These are phyloP conservation scores for Ophion ellenae DNA, from an alignment of 2,888 invertebrate species.

Conservation along the genomic window DNA sequence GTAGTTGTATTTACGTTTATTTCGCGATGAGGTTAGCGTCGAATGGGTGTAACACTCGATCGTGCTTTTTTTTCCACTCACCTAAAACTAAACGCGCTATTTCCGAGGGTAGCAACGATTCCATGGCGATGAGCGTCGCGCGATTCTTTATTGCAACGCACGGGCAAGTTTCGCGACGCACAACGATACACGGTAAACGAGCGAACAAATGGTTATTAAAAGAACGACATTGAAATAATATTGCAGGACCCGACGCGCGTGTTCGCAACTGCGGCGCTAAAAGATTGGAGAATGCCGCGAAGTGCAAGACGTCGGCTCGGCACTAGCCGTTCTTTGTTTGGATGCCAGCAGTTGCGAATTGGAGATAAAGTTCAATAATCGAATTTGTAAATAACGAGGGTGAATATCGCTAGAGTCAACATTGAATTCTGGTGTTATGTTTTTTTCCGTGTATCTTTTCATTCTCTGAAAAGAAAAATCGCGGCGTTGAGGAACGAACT, in stretches of 20 bases:
- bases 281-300: background rate
- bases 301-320: slow-evolving; percentile 2
- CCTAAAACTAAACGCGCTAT: slow-evolving; percentile 82
- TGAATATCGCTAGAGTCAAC: background rate
- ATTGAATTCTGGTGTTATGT: background rate
- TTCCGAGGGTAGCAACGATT: slow-evolving; percentile 81
- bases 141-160: background rate
- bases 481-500: background rate
- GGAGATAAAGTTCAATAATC: background rate
- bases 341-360: background rate
- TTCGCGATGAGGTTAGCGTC: slow-evolving; percentile 62
- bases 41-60: slow-evolving; percentile 5
- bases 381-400: background rate
- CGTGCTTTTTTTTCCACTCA: slow-evolving; percentile 69
- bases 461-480: background rate
- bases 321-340: background rate
- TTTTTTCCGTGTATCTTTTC: background rate
- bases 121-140: slow-evolving; percentile 72
- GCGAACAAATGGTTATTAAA: slow-evolving; percentile 22
- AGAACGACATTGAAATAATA: slow-evolving; percentile 40
- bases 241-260: slow-evolving; percentile 23
- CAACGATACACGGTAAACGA: background rate
- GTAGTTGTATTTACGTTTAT: slow-evolving; percentile 42
- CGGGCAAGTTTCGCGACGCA: background rate
- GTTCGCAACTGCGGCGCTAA: slow-evolving; percentile 31